A percentile compares a stretch with the other conserved stretches of the same genome.
Conservation (phyloP, 2,797 vertebrate species). For the Lerista edwardsae region DNA sequence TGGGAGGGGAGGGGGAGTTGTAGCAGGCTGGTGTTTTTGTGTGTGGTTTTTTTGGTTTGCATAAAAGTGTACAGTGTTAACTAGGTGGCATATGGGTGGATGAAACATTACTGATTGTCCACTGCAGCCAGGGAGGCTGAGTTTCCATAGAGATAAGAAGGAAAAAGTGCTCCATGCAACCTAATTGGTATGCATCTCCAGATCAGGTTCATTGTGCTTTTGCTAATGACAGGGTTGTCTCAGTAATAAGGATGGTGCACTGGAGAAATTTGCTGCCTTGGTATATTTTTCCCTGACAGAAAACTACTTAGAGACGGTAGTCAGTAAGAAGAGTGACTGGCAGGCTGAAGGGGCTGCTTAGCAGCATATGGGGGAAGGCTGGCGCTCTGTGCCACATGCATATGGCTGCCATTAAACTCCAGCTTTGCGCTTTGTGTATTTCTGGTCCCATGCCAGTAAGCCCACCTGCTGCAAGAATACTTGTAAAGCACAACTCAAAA, state of each 20-base stretch:
- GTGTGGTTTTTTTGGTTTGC: constrained; percentile 66
- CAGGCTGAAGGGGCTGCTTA: constrained; percentile 83
- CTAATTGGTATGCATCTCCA: constrained; percentile 99
- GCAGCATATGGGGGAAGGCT: constrained; percentile 85
- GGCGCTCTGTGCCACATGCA: constrained; percentile 80
- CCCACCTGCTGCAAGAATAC: constrained; percentile 89
- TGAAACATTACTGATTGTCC: constrained; percentile 84
- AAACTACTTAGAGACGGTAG: constrained; percentile 84
- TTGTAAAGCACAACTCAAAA: constrained; percentile 88
- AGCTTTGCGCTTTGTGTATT: constrained; percentile 85
- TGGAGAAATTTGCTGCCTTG: constrained; percentile 90
- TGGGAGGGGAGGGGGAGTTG: constrained; percentile 33
- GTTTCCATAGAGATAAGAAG: constrained; percentile 97
- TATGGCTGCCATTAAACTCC: constrained; percentile 86
- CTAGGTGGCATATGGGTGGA: constrained; percentile 85
- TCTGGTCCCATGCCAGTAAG: constrained; percentile 84
- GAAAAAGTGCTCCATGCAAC: constrained; percentile 87
- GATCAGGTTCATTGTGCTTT: constrained; percentile 97
- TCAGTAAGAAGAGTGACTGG: constrained; percentile 86
- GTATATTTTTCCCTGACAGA: constrained; percentile 87
- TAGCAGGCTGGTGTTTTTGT: constrained; percentile 40
- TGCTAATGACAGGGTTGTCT: constrained; percentile 98
- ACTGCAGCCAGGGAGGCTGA: constrained; percentile 78
- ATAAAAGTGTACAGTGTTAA: constrained; percentile 80
- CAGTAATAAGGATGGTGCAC: constrained; percentile 90